Evolutionary conservation across 2,797 vertebrate genomes (phyloP).

Genomic region (Ctenopoma kingsleyae): DNA sequence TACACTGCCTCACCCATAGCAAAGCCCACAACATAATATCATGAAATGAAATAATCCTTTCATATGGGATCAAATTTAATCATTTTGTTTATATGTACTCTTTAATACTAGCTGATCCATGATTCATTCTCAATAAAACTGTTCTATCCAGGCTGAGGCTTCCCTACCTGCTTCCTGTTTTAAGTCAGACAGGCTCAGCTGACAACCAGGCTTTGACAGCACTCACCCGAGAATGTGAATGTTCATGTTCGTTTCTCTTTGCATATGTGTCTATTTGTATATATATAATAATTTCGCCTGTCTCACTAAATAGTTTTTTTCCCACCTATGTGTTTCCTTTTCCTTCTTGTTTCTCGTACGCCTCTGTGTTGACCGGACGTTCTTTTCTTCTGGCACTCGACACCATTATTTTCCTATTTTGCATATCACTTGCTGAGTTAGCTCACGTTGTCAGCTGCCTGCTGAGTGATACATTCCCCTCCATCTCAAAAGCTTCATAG

Average conservation of each 20-base stretch:
- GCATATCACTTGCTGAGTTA: conserved; percentile 68
- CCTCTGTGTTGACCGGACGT: conserved; percentile 7
- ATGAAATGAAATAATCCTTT: conserved; percentile 32
- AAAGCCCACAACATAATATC: conserved; percentile 13
- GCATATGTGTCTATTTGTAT: conserved; percentile 40
- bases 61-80: conserved; percentile 33
- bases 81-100: conserved; percentile 31
- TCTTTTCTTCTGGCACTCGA: conserved; percentile 39
- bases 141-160: background rate
- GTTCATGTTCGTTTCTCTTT: conserved; percentile 16
- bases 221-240: conserved; percentile 15
- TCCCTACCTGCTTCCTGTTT: background rate
- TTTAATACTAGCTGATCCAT: conserved; percentile 29
- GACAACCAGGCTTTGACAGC: conserved; percentile 34
- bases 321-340: background rate
- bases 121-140: conserved; percentile 18
- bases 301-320: conserved; percentile 15
- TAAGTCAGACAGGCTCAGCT: conserved; percentile 22
- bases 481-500: conserved; percentile 48
- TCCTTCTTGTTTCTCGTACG: conserved; percentile 19
- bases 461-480: conserved; percentile 65
- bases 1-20: conserved; percentile 22
- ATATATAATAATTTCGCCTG: conserved; percentile 1
- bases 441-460: conserved; percentile 61
- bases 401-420: conserved; percentile 66